A percentile compares a stretch with the other conserved stretches of the same genome.
Conservation (phyloP, 2,888 invertebrate species). For the Liodrosophila aerea region DNA sequence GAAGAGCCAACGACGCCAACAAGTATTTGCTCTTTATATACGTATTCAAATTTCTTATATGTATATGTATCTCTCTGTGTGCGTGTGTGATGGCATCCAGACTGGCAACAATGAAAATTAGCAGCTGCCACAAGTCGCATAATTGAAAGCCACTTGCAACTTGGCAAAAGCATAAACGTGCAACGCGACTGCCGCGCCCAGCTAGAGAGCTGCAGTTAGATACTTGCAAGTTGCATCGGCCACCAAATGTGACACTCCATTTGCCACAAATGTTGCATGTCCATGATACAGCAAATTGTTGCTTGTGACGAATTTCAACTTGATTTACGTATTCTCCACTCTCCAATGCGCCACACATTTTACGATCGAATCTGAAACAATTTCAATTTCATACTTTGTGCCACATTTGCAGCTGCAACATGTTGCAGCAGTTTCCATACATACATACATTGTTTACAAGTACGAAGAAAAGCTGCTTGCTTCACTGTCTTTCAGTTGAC, state of each 20-base stretch:
- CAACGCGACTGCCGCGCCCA: conserved; percentile 7
- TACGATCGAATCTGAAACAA: conserved; percentile 55
- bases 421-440: conserved; percentile 1
- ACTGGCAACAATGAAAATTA: conserved; percentile 36
- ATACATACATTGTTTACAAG: too few relatives aligned
- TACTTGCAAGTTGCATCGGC: conserved; percentile 12
- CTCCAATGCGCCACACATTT: conserved; percentile 37
- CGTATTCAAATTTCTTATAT: conserved; percentile 15
- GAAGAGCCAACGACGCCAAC: conserved; percentile 55
- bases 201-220: neutral
- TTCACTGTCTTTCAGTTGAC: too few relatives aligned
- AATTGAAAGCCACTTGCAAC: conserved; percentile 22
- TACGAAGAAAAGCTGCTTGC: too few relatives aligned
- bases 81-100: conserved; percentile 5
- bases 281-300: conserved; percentile 15
- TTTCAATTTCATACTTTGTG: conserved; percentile 29
- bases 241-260: conserved; percentile 55
- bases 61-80: conserved; percentile 3
- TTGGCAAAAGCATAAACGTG: conserved; percentile 29
- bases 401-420: conserved; percentile 9
- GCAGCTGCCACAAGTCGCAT: conserved; percentile 35
- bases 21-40: conserved; percentile 18
- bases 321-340: conserved; percentile 61
- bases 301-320: conserved; percentile 63
- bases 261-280: conserved; percentile 72